Evolutionary conservation across 2,797 vertebrate species (phyloP), one percentile per base, ranked within the genome.

Genomic region (Strix occidentalis): DNA sequence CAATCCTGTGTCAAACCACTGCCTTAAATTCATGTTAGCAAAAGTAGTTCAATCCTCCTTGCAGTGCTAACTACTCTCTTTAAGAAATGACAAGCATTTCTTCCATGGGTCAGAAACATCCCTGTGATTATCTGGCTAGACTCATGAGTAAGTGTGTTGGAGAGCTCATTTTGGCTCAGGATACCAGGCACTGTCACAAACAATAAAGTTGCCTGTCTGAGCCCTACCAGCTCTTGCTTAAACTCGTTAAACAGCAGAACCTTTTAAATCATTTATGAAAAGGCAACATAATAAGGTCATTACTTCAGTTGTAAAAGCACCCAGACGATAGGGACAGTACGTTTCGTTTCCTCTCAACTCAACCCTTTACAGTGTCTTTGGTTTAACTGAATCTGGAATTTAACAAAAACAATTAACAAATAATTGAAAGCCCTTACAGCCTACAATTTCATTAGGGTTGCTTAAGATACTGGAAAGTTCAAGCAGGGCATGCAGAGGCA

Each of bases 131-230:
- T 64, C n/a, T 87, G 71, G 66, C 60, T 83, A 87, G 92, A 95
- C 90, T 87, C 18, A 68, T 9, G 53, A 87, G 48, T 76, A 89
- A 89, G 90, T 78, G 64, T 77, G 64, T 77, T 87, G 28, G 58
- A 87, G 65, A 88, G 83, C 81, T 92, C 60, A 12, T 83, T 94
- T 75, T 78, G 66, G 80, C 77, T 96, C 54, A 48, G 79, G 72
- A 84, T 91, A 81, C 57, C 66, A 84, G 80, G 35, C 35, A 2
- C 80, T 93, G 90, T 91, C 94, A 94, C 61, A 93, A 94, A 66
- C 79, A 92, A 86, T 95, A 29, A 95, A 75, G 57, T 64, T 85
- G 83, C 71, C 58, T 90, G 87, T 91, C 88, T 91, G 75, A 89
- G 74, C 63, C 70, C 64, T 81, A 56, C 39, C 46, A 81, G 68